A percentile compares a stretch with the other conserved stretches of the same genome.
Conservation (phyloP, 2,888 invertebrate genomes). For the Hydropsyche betteni region DNA sequence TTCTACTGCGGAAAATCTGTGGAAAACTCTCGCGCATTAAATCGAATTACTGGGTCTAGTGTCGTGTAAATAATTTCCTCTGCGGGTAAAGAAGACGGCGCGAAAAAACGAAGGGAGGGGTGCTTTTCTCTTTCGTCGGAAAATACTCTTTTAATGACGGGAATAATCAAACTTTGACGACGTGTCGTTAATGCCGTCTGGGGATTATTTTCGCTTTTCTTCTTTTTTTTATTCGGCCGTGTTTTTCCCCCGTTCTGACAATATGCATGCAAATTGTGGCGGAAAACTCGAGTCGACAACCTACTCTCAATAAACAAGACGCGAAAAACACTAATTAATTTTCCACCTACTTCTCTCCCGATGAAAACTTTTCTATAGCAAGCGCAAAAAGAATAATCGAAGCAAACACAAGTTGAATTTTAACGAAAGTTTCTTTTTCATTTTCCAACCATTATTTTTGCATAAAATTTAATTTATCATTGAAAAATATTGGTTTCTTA, state of each 20-base stretch:
- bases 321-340: slow-evolving; percentile 31
- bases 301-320: slow-evolving; percentile 28
- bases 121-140: not conserved
- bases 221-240: not conserved
- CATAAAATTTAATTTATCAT: no score
- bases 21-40: slow-evolving; percentile 4
- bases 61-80: slow-evolving; percentile 32
- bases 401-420: no score
- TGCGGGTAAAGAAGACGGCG: not conserved
- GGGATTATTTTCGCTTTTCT: slow-evolving; percentile 28
- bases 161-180: slow-evolving; percentile 44
- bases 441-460: no score
- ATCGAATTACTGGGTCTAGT: not conserved
- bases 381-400: not conserved
- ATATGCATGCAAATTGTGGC: slow-evolving; percentile 26
- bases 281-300: not conserved
- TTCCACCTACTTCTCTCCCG: not conserved
- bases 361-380: not conserved
- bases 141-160: slow-evolving; percentile 44
- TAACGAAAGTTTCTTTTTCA: no score
- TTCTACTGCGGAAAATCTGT: not conserved
- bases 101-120: not conserved
- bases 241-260: slow-evolving; percentile 15
- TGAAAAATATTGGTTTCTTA: no score
- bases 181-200: slow-evolving; percentile 35